Evolutionary conservation across 1,140 invertebrate genomes (phyloP), one percentile per base, ranked within the genome.

Genomic region (Colletes latitarsis): DNA sequence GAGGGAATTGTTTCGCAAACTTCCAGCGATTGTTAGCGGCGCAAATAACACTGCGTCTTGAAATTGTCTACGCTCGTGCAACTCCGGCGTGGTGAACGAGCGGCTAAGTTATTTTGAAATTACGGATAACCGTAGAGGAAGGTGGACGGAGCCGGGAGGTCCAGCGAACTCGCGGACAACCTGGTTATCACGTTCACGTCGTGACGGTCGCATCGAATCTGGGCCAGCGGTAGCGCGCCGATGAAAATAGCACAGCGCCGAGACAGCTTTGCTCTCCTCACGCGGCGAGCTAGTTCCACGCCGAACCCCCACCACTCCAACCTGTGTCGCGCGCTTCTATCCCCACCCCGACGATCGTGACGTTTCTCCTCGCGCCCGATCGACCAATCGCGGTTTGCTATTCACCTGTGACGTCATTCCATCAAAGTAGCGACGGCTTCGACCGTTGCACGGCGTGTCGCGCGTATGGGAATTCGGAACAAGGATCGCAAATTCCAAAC

Each of bases 221-320:
- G 90, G 91, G 90, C 90, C 89, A 91, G 88, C 86, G 82, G 73
- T 90, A 77, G 84, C 86, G 85, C 88, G 85, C 46, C 79, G 90
- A 86, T 91, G 82, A 88, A 92, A 92, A 92, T 92, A 92, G 91
- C 88, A 90, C 88, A 85, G 81, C 87, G 88, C 80, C 90, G 84
- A 89, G 86, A 88, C 87, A 82, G 78, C 77, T 75, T 63, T 68
- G 64, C 78, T 72, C 77, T 66, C 79, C 46, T 69, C 62, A 15
- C 30, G 49, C 68, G 9, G 6, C 43, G 17, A 1, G 14, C n/a
- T 66, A 46, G 10, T 46, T 63, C 58, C 30, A 30, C 30, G 30
- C 63, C 53, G 57, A 10, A 62, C 62, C 12, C 30, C 57, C 41
- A 14, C 60, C 9, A 49, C 10, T 57, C n/a, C 49, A 43, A 5